phyloP scores from a whole-genome alignment of 1,140 invertebrate genomes.

The Eubasilissa regina region DNA sequence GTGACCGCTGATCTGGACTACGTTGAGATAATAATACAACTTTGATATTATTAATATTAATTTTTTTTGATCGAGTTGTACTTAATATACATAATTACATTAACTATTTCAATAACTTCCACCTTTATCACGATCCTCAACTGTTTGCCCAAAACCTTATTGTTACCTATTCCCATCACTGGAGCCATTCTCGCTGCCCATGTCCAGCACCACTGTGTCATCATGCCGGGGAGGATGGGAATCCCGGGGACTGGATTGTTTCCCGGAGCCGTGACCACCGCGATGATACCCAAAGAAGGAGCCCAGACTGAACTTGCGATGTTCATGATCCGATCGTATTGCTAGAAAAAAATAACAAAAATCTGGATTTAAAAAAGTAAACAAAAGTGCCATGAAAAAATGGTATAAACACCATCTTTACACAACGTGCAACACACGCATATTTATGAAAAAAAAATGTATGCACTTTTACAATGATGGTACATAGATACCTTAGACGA shows the following conservation, averaged over 20 bases:
- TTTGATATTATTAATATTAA: no score
- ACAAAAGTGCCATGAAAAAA: background rate
- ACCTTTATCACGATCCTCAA: no score
- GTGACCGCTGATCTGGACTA: no score
- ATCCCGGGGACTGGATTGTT: background rate
- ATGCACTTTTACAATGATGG: no score
- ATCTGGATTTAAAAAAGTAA: background rate
- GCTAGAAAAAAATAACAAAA: conserved; percentile 22
- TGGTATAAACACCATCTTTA: background rate
- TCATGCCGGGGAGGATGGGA: conserved; percentile 58
- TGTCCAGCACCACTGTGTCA: conserved; percentile 66
- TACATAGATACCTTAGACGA: no score
- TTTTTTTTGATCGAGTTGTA: no score
- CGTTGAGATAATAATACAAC: no score
- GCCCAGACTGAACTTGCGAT: conserved; percentile 69
- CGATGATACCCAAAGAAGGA: conserved; percentile 68
- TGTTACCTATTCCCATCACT: conserved; percentile 63
- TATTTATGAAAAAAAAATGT: no score
- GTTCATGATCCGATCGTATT: conserved; percentile 62
- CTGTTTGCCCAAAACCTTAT: background rate
- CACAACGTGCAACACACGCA: no score
- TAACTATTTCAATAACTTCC: no score
- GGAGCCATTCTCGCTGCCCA: conserved; percentile 67
- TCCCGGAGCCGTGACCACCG: conserved; percentile 37
- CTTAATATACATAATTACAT: no score